Evolutionary conservation across 35 echinoderm and acorn worm genomes (phyloP).

Genomic region (Ophiothrix spiculata): DNA sequence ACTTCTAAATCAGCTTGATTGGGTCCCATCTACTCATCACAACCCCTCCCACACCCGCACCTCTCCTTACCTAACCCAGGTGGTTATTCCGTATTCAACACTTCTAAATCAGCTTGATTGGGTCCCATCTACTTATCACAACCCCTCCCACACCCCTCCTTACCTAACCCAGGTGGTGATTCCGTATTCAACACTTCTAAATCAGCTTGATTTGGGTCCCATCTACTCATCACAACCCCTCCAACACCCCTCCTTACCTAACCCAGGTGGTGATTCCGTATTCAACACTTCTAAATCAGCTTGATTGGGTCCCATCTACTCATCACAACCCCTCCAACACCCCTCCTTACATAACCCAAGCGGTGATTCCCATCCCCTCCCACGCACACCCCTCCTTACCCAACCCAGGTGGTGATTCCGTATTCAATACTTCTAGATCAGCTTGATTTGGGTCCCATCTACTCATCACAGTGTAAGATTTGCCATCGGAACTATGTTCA

Average conservation of each 20-base stretch:
- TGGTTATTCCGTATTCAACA: conserved; percentile 82
- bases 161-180: conserved; percentile 74
- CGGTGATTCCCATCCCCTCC: conserved; percentile 80
- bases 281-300: conserved; percentile 74
- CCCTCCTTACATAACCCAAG: conserved; percentile 70
- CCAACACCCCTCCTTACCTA: too few species aligned
- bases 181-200: conserved; percentile 84
- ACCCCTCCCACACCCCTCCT: too few species aligned
- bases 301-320: conserved; percentile 85
- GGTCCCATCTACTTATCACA: conserved; percentile 89
- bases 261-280: conserved; percentile 76
- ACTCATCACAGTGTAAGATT: conserved; percentile 61
- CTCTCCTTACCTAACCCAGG: conserved; percentile 73
- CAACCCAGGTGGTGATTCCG: conserved; percentile 76
- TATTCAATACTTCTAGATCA: conserved; percentile 76
- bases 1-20: conserved; percentile 59
- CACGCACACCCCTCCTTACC: too few species aligned
- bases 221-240: conserved; percentile 57
- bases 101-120: conserved; percentile 70
- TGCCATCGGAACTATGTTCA: conserved; percentile 65
- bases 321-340: too few species aligned
- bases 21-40: conserved; percentile 80
- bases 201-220: conserved; percentile 78
- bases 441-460: conserved; percentile 79
- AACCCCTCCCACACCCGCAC: too few species aligned